Percentiles rank a stretch among this genome's conserved stretches.
These are phyloP conservation scores for Hydropotes inermis DNA, from an alignment of 2,113 vertebrate species.

Conservation along the genomic window DNA sequence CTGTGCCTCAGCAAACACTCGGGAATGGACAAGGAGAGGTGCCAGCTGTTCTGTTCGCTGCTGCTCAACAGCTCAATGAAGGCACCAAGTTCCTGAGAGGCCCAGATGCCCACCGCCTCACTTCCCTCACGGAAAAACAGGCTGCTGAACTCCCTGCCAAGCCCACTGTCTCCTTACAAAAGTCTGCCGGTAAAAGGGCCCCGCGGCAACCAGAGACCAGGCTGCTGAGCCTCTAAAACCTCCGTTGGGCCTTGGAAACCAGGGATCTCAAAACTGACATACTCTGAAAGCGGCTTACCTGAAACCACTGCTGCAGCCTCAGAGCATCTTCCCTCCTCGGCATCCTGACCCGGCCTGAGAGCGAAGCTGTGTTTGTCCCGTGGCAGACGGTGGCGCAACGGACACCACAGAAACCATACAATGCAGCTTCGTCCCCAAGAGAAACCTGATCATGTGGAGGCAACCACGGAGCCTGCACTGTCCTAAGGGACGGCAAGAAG, in stretches of 20 bases:
- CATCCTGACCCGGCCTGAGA: background rate
- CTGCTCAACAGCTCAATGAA: constrained; percentile 88
- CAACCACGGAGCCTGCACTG: background rate
- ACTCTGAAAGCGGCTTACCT: background rate
- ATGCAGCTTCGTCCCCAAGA: too few relatives aligned
- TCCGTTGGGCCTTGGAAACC: constrained; percentile 17
- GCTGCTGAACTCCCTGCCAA: constrained; percentile 85
- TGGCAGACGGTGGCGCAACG: fast-evolving
- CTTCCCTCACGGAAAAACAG: constrained; percentile 82
- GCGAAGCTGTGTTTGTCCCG: too few relatives aligned
- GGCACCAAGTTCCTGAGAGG: constrained; percentile 81
- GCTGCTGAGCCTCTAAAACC: constrained; percentile 86
- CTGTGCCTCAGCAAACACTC: constrained; percentile 81
- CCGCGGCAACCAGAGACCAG: constrained; percentile 81
- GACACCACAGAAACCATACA: background rate
- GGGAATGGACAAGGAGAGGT: constrained; percentile 87
- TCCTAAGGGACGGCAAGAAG: background rate
- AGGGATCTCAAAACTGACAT: background rate
- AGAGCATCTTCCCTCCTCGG: background rate
- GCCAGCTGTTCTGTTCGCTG: constrained; percentile 75
- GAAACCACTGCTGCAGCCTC: background rate
- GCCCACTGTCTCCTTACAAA: constrained; percentile 83
- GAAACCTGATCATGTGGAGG: background rate
- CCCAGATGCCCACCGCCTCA: constrained; percentile 79
- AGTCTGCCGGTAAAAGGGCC: constrained; percentile 84